Percentiles rank a stretch among this genome's conserved stretches.
These are phyloP conservation scores for Harpagifer antarcticus DNA, from an alignment of 2,797 vertebrate species.

Conservation along the genomic window DNA sequence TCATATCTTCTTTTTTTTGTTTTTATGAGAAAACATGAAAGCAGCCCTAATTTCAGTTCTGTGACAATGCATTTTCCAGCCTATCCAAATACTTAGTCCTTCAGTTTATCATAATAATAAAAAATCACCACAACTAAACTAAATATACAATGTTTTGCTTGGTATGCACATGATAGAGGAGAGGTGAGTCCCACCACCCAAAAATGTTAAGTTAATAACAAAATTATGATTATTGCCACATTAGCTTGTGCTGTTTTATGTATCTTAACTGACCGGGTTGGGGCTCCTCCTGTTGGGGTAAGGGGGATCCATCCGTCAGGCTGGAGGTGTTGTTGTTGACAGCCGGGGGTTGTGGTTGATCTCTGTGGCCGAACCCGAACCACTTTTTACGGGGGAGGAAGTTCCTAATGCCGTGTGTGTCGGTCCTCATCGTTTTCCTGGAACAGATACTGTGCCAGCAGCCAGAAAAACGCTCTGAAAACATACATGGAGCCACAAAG, in stretches of 20 bases:
- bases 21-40: too few relatives aligned
- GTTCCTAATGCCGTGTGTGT: not conserved
- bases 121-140: too few relatives aligned
- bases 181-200: too few relatives aligned
- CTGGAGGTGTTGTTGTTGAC: rapidly evolving
- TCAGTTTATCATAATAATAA: too few relatives aligned
- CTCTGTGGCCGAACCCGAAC: not conserved
- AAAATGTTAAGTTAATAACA: too few relatives aligned
- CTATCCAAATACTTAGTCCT: too few relatives aligned
- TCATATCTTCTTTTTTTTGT: too few relatives aligned
- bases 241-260: not conserved
- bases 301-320: rapidly evolving
- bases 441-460: not conserved
- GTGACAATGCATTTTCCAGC: too few relatives aligned
- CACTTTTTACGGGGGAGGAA: not conserved
- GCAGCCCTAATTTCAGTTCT: too few relatives aligned
- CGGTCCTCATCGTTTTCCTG: slow-evolving; percentile 15
- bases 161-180: too few relatives aligned
- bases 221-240: too few relatives aligned
- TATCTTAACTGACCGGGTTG: not conserved
- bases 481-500: not conserved
- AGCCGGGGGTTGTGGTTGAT: not conserved
- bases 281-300: rapidly evolving
- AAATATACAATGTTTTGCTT: too few relatives aligned
- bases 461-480: rapidly evolving